phyloP scores from a whole-genome alignment of 2,888 invertebrate species.

The Rotaria socialis region DNA sequence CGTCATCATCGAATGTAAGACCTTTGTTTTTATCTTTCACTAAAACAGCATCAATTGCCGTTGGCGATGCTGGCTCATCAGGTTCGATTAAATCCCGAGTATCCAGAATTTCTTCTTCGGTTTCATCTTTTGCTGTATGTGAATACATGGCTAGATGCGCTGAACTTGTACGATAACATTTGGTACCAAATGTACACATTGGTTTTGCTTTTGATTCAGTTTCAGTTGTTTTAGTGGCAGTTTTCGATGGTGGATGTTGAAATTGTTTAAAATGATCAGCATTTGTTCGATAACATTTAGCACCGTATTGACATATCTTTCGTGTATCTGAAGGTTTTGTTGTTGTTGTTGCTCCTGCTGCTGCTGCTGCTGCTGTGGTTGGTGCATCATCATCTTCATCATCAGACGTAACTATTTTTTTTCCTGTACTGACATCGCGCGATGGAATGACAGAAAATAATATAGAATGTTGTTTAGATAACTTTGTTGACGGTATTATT shows the following conservation, averaged over 20 bases:
- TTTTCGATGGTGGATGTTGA: slow-evolving; percentile 14
- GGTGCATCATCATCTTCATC: neutral
- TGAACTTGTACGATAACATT: slow-evolving; percentile 34
- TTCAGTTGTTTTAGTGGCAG: neutral
- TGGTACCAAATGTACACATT: neutral
- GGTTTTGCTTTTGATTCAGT: neutral
- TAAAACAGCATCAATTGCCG: neutral
- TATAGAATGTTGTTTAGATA: slow-evolving; percentile 31
- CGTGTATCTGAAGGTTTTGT: neutral
- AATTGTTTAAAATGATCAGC: slow-evolving; percentile 9
- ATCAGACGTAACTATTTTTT: slow-evolving; percentile 22
- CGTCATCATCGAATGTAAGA: slow-evolving; percentile 14
- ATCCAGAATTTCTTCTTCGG: neutral
- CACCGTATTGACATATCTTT: neutral
- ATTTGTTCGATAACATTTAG: slow-evolving; percentile 31
- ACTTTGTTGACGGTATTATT: slow-evolving; percentile 44
- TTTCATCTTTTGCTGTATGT: neutral
- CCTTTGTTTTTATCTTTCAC: slow-evolving; percentile 33
- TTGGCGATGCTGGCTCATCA: slow-evolving; percentile 13
- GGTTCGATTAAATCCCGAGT: neutral
- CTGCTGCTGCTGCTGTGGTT: no score
- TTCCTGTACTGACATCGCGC: neutral
- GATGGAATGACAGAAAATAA: slow-evolving; percentile 35
- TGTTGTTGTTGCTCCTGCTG: neutral
- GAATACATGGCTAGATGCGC: slow-evolving; percentile 2